Percentiles rank a stretch among this genome's conserved stretches.
Evolutionary conservation across 1,140 invertebrate species (phyloP).

Genomic region (Pseudomyrmex sp.): DNA sequence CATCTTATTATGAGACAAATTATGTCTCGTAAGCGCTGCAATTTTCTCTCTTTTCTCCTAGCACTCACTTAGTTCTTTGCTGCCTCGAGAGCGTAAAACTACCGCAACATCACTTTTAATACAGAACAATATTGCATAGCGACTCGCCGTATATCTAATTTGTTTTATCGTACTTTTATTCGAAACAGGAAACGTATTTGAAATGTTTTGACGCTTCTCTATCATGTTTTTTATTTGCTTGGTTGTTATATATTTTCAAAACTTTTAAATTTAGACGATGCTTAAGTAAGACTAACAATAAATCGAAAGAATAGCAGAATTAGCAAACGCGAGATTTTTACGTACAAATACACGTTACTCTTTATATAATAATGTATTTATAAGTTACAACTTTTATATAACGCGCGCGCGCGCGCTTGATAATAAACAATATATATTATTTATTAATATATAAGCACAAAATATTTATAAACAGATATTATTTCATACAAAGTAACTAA

Average conservation of each 20-base stretch:
- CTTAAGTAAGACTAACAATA: neutral
- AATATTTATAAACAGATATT: neutral
- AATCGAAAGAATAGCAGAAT: slow-evolving; percentile 3
- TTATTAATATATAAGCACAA: no score
- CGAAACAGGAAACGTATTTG: neutral
- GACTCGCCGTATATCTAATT: neutral
- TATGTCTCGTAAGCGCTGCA: slow-evolving; percentile 39
- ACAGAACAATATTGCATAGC: neutral
- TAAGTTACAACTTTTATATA: no score
- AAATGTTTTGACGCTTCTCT: neutral
- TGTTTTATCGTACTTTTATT: neutral
- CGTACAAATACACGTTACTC: neutral
- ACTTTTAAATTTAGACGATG: neutral
- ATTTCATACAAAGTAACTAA: neutral
- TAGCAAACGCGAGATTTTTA: neutral
- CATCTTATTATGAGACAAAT: slow-evolving; percentile 55
- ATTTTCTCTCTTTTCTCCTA: neutral
- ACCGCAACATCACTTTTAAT: slow-evolving; percentile 39
- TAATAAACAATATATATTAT: no score
- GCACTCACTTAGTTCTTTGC: slow-evolving; percentile 17
- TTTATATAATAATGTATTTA: no score
- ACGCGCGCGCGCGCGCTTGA: no score
- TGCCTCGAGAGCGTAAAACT: slow-evolving; percentile 18
- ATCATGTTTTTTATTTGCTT: slow-evolving; percentile 1
- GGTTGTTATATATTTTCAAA: neutral